These are phyloP conservation scores for Hoplodrina ambigua DNA, from an alignment of 2,888 invertebrate species.

Conservation along the genomic window DNA sequence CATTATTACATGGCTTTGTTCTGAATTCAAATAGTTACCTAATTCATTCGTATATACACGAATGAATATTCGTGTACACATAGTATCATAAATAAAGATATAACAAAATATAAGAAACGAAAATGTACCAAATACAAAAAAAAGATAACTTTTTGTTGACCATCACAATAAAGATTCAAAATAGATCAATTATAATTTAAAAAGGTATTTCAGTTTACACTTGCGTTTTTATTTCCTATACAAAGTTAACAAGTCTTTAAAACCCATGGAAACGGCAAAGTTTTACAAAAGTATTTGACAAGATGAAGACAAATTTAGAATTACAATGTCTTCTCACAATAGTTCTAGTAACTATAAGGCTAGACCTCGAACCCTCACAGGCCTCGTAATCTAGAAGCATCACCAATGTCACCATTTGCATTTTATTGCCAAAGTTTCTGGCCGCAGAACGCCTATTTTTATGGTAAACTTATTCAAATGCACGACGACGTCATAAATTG, in stretches of 20 bases:
- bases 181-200: too few relatives aligned
- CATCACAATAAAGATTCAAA: background rate
- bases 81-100: too few relatives aligned
- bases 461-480: slow-evolving; percentile 89
- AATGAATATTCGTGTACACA: too few relatives aligned
- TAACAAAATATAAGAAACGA: too few relatives aligned
- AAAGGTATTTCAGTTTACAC: background rate
- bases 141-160: too few relatives aligned
- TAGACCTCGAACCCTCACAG: slow-evolving; percentile 46
- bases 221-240: background rate
- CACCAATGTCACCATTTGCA: slow-evolving; percentile 87
- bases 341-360: slow-evolving; percentile 34
- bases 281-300: slow-evolving; percentile 17
- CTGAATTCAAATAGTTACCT: too few relatives aligned
- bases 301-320: slow-evolving; percentile 26
- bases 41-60: too few relatives aligned
- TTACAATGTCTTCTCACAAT: slow-evolving; percentile 24
- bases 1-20: too few relatives aligned
- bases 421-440: slow-evolving; percentile 89
- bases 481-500: slow-evolving; percentile 87
- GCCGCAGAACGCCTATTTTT: slow-evolving; percentile 88
- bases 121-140: too few relatives aligned
- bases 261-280: background rate
- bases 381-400: slow-evolving; percentile 72
- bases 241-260: background rate